Evolutionary conservation across 2,113 vertebrate species (phyloP).

Genomic region (Uria aalge): DNA sequence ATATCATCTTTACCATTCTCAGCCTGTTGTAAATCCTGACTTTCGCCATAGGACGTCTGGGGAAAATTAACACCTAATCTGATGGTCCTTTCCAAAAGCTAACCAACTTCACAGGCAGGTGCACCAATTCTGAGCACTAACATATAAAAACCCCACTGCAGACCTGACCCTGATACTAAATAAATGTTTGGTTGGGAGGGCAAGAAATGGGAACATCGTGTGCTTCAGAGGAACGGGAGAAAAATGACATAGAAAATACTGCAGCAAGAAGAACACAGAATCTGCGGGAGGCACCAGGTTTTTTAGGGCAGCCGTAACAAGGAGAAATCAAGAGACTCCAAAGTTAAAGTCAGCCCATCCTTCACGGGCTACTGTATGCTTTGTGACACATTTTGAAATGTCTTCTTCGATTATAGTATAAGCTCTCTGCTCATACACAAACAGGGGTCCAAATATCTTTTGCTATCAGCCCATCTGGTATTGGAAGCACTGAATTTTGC

Average conservation of each 20-base stretch:
- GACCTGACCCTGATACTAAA: conserved; percentile 68
- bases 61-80: conserved; percentile 55
- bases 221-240: conserved; percentile 42
- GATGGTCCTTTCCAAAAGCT: conserved; percentile 47
- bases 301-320: conserved; percentile 44
- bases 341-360: conserved; percentile 15
- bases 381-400: background rate
- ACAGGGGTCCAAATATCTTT: background rate
- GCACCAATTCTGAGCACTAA: conserved; percentile 49
- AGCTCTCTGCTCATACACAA: background rate
- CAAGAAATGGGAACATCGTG: conserved; percentile 57
- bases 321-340: conserved; percentile 15
- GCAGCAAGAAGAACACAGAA: conserved; percentile 29
- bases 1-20: conserved; percentile 54
- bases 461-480: background rate
- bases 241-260: conserved; percentile 64
- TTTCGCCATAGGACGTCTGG: conserved; percentile 61
- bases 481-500: background rate
- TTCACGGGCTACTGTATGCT: background rate
- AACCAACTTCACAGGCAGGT: conserved; percentile 25
- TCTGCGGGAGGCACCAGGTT: background rate
- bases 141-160: conserved; percentile 40
- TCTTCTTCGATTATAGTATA: background rate
- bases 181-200: conserved; percentile 59
- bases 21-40: conserved; percentile 66